These are phyloP conservation scores for Ypsolopha sequella DNA, from an alignment of 2,888 invertebrate genomes.

Conservation along the genomic window DNA sequence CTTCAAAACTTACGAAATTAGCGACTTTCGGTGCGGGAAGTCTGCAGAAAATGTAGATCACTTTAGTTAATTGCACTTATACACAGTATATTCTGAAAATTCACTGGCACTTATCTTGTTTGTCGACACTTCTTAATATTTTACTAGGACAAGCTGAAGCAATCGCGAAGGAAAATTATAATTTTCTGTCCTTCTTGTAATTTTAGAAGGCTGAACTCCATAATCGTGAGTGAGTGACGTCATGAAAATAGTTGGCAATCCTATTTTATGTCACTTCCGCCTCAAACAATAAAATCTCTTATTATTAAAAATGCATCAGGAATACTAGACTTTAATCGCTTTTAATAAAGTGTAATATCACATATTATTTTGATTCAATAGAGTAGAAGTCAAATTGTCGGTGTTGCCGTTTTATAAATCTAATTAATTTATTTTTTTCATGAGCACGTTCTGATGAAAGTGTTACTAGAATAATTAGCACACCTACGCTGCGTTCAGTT, in stretches of 20 bases:
- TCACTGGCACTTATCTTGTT: conserved; percentile 42
- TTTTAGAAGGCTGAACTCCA: conserved; percentile 62
- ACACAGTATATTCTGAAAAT: conserved; percentile 4
- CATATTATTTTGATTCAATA: conserved; percentile 22
- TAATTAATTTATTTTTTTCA: conserved; percentile 6
- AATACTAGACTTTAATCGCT: conserved; percentile 33
- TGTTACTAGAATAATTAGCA: no score
- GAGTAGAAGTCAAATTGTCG: conserved; percentile 24
- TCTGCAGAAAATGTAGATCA: neutral
- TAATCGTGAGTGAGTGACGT: conserved; percentile 45
- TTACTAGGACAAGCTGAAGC: conserved; percentile 36
- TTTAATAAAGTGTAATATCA: conserved; percentile 34
- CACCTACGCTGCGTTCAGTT: no score
- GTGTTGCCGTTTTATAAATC: conserved; percentile 34
- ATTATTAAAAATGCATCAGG: conserved; percentile 24
- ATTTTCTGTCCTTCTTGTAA: conserved; percentile 54
- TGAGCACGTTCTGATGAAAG: conserved; percentile 2
- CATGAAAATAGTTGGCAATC: conserved; percentile 67
- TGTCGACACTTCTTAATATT: conserved; percentile 30
- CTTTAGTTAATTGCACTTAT: neutral
- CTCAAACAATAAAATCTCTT: conserved; percentile 43
- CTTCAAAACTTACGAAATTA: conserved; percentile 47
- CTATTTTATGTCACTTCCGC: conserved; percentile 65
- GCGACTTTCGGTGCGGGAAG: neutral
- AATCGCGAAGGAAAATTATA: conserved; percentile 42